Percentiles rank a stretch among this genome's conserved stretches.
phyloP scores from a whole-genome alignment of 2,888 invertebrate species.

The Aleiodes leptofemur region DNA sequence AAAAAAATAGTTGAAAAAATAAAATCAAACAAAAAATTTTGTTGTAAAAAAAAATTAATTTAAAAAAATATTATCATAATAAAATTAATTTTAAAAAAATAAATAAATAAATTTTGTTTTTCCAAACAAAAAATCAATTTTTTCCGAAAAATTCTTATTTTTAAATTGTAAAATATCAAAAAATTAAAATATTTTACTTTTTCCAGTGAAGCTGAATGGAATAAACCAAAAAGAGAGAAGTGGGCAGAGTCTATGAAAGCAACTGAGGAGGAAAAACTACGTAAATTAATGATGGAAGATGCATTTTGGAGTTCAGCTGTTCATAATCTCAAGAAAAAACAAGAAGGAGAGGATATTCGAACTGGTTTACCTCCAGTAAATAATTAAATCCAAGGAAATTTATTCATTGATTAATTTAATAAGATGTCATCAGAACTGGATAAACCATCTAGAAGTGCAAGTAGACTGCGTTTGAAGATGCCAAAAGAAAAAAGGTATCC shows the following conservation, averaged over 20 bases:
- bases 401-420: constrained; percentile 8
- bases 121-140: too few relatives aligned
- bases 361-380: neutral
- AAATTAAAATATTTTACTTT: neutral
- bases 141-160: too few relatives aligned
- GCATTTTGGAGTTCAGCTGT: neutral
- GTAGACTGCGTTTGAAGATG: neutral
- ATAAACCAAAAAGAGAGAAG: neutral
- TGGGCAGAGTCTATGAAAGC: neutral
- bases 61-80: too few relatives aligned
- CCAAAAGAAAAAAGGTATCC: constrained; percentile 33
- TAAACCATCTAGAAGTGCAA: neutral
- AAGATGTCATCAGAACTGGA: neutral
- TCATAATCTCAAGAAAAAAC: constrained; percentile 12
- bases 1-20: too few relatives aligned
- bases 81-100: too few relatives aligned
- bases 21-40: too few relatives aligned
- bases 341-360: constrained; percentile 1
- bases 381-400: too few relatives aligned
- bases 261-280: neutral
- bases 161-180: too few relatives aligned
- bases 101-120: too few relatives aligned
- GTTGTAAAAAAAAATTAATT: too few relatives aligned
- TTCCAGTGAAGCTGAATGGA: neutral
- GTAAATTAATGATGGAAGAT: neutral